Evolutionary conservation across 2,797 vertebrate genomes (phyloP).

Genomic region (Acomys russatus): DNA sequence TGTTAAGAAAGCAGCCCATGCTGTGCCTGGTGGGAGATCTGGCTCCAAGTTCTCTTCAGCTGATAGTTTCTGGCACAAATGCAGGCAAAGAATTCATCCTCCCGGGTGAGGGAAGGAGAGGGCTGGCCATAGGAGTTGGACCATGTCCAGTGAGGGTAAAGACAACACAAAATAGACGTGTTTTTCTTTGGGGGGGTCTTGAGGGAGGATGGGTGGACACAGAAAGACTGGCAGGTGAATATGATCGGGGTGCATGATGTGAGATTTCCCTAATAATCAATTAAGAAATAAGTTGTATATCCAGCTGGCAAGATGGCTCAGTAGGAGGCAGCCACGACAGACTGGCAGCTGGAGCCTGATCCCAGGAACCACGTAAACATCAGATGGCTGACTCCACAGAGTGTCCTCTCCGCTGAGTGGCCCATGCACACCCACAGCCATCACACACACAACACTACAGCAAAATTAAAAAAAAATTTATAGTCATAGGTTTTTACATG

Average conservation of each 20-base stretch:
- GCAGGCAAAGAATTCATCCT: background rate
- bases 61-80: background rate
- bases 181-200: background rate
- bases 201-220: background rate
- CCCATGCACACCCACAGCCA: background rate
- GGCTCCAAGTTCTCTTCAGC: background rate
- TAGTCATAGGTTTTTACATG: background rate
- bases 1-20: background rate
- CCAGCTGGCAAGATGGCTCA: background rate
- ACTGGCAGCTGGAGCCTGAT: background rate
- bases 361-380: background rate
- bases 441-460: background rate
- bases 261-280: background rate
- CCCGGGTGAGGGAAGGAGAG: background rate
- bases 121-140: background rate
- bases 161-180: background rate
- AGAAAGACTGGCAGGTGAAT: background rate
- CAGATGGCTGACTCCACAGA: background rate
- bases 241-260: background rate
- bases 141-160: background rate
- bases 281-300: slow-evolving; percentile 22
- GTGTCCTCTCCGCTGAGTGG: background rate
- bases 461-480: background rate
- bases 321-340: background rate
- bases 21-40: background rate